Evolutionary conservation across 1,140 invertebrate species (phyloP).

Genomic region (Bicyclus anynana): DNA sequence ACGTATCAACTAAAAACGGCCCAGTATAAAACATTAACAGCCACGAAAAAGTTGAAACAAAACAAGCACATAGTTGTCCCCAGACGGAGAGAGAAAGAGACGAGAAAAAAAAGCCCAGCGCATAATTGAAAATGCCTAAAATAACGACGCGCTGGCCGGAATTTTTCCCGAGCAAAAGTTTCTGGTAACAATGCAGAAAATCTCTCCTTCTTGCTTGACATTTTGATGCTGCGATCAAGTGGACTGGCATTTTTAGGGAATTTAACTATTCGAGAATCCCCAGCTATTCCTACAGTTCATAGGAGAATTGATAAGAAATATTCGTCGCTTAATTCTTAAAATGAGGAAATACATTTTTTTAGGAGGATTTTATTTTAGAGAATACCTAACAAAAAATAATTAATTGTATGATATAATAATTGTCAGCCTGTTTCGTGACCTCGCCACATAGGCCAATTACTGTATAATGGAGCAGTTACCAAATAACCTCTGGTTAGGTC

Average conservation of each 20-base stretch:
- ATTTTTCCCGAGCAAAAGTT: constrained; percentile 21
- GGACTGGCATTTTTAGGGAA: not conserved
- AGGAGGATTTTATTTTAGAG: too few relatives aligned
- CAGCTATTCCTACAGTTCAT: not conserved
- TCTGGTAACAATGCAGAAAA: constrained; percentile 4
- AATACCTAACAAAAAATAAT: too few relatives aligned
- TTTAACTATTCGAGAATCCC: not conserved
- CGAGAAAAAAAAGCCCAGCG: constrained; percentile 35
- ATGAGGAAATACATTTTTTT: too few relatives aligned
- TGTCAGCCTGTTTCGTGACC: too few relatives aligned
- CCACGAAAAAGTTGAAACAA: not conserved
- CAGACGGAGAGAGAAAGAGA: constrained; percentile 13
- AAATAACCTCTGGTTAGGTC: too few relatives aligned
- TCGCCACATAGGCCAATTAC: too few relatives aligned
- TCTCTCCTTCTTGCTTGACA: constrained; percentile 4
- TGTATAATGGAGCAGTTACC: too few relatives aligned
- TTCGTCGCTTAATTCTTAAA: too few relatives aligned
- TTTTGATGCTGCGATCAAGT: constrained; percentile 5
- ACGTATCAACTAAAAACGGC: not conserved
- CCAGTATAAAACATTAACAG: constrained; percentile 8
- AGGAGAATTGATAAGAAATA: not conserved
- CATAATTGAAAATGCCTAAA: constrained; percentile 60
- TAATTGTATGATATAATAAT: too few relatives aligned
- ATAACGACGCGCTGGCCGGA: constrained; percentile 32
- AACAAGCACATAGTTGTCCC: constrained; percentile 33